Evolutionary conservation across 1,140 invertebrate genomes (phyloP).

Genomic region (Eufriesea mexicana): DNA sequence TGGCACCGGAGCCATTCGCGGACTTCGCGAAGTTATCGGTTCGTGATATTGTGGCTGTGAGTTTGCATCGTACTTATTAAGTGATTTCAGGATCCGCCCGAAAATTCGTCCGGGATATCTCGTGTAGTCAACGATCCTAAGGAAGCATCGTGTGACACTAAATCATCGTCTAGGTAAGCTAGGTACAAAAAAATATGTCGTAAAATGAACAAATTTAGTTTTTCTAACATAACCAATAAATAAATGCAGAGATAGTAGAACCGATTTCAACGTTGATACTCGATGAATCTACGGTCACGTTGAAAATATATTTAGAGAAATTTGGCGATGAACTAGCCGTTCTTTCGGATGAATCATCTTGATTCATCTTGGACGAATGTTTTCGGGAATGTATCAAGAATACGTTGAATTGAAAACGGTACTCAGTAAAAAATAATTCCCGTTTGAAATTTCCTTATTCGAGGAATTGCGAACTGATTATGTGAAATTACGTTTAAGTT

Average conservation of each 20-base stretch:
- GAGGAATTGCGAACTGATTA: not conserved
- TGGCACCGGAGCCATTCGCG: constrained; percentile 35
- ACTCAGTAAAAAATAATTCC: not conserved
- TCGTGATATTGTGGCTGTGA: constrained; percentile 18
- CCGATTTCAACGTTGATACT: not conserved
- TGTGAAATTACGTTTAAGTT: not conserved
- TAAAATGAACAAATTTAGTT: not conserved
- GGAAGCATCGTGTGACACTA: not conserved
- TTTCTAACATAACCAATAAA: not conserved
- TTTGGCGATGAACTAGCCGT: not conserved
- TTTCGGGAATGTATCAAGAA: not conserved
- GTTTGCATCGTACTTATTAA: constrained; percentile 28
- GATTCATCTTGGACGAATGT: not conserved
- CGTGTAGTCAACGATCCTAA: not conserved
- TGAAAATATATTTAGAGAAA: constrained; percentile 5
- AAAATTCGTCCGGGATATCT: not conserved
- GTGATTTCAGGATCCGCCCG: constrained; percentile 6
- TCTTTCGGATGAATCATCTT: constrained; percentile 9
- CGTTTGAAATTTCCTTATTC: not conserved
- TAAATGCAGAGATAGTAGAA: not conserved
- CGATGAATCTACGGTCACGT: not conserved
- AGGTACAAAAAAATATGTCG: too few species aligned
- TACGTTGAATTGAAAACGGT: not conserved
- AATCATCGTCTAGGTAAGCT: constrained; percentile 1
- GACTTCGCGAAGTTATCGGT: constrained; percentile 29